Evolutionary conservation across 2,113 vertebrate genomes (phyloP).

Genomic region (Philantomba maxwellii): DNA sequence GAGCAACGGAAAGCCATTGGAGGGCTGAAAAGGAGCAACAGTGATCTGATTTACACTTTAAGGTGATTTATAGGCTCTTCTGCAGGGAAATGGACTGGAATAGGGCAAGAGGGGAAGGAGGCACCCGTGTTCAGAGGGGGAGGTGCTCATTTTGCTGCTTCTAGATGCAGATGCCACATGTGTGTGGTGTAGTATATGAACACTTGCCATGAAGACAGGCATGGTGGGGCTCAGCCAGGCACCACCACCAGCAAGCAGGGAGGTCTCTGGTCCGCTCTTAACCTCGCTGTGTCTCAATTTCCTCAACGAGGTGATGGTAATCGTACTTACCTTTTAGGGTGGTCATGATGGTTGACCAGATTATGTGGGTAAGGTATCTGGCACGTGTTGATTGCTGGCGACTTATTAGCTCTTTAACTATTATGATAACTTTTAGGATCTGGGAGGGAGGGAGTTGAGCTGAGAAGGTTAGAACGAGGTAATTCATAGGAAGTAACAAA

Average conservation of each 20-base stretch:
- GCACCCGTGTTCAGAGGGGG: not conserved
- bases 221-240: not conserved
- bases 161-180: not conserved
- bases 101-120: not conserved
- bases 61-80: not conserved
- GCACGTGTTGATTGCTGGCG: fast-evolving
- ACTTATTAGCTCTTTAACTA: not conserved
- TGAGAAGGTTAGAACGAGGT: not conserved
- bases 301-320: not conserved
- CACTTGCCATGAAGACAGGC: not conserved
- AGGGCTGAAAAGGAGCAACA: not conserved
- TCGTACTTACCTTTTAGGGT: not conserved
- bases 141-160: fast-evolving
- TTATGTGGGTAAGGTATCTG: no score
- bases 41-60: not conserved
- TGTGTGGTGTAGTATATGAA: fast-evolving
- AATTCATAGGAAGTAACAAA: not conserved
- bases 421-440: not conserved
- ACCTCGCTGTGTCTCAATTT: not conserved
- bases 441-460: not conserved
- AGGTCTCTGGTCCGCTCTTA: fast-evolving
- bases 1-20: not conserved
- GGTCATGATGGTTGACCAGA: not conserved
- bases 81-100: not conserved
- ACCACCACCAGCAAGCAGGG: not conserved